Evolutionary conservation across 2,888 invertebrate species (phyloP).

Genomic region (Andrena trimmerana): DNA sequence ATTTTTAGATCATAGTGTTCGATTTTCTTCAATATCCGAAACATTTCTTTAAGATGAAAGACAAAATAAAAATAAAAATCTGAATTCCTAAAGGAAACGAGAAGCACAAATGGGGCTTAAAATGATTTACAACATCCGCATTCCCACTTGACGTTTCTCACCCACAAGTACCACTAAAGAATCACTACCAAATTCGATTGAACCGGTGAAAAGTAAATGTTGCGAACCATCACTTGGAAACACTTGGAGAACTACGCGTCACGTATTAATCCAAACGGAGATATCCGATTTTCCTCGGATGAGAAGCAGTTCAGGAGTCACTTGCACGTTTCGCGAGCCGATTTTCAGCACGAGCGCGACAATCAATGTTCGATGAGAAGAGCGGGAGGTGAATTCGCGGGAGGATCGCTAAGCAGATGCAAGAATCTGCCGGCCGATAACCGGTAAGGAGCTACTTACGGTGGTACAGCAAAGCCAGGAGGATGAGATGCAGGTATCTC

Average conservation of each 20-base stretch:
- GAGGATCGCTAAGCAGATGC: background rate
- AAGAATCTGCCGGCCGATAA: too few species aligned
- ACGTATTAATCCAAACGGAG: background rate
- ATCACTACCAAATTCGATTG: too few species aligned
- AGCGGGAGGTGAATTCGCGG: background rate
- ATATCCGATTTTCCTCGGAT: background rate
- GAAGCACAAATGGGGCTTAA: background rate
- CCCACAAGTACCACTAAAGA: background rate
- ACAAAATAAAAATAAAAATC: background rate
- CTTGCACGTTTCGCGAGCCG: background rate
- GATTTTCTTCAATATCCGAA: background rate
- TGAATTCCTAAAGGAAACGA: background rate
- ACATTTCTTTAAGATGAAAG: too few species aligned
- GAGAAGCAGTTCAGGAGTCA: background rate
- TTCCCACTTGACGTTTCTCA: background rate
- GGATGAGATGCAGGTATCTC: slow-evolving; percentile 75
- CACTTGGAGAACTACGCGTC: background rate
- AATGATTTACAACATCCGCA: background rate
- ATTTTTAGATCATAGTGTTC: too few species aligned
- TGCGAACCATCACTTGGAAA: too few species aligned
- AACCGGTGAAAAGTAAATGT: too few species aligned
- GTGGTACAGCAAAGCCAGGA: slow-evolving; percentile 67
- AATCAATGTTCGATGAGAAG: background rate
- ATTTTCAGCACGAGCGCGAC: background rate
- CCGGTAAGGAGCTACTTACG: slow-evolving; percentile 74